phyloP scores from a whole-genome alignment of 2,888 invertebrate genomes.

The Andrena flavipes region DNA sequence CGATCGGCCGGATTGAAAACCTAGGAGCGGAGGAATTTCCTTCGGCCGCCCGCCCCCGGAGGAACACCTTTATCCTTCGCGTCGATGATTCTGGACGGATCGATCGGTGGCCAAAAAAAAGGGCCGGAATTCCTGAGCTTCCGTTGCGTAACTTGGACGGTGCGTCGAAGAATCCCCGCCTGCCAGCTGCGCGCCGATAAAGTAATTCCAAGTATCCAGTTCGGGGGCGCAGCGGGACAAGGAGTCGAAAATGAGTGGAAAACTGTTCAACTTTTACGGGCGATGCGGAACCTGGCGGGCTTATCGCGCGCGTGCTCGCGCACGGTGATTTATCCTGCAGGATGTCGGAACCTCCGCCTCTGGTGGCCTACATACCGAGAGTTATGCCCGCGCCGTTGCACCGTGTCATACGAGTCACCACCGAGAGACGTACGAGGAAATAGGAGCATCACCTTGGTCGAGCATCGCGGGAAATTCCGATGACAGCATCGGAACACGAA shows the following conservation, averaged over 20 bases:
- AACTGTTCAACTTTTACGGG: slow-evolving; percentile 74
- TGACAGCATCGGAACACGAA: slow-evolving; percentile 40
- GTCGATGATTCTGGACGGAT: slow-evolving; percentile 5
- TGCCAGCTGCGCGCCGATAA: background rate
- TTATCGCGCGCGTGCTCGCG: slow-evolving; percentile 79
- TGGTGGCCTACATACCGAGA: slow-evolving; percentile 78
- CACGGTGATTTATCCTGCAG: slow-evolving; percentile 79
- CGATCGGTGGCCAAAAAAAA: slow-evolving; percentile 1
- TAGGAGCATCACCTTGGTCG: slow-evolving; percentile 66
- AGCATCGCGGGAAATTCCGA: slow-evolving; percentile 52
- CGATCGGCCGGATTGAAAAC: slow-evolving; percentile 15
- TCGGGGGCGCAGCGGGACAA: background rate
- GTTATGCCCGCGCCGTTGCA: slow-evolving; percentile 71
- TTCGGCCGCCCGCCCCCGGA: background rate
- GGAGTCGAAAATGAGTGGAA: slow-evolving; percentile 66
- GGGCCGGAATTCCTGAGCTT: too few species aligned
- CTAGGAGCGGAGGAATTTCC: slow-evolving; percentile 9
- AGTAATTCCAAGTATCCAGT: background rate
- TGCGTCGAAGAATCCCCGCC: background rate
- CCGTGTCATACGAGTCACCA: slow-evolving; percentile 74
- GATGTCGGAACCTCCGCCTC: slow-evolving; percentile 75
- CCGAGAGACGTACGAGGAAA: slow-evolving; percentile 68
- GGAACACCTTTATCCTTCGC: background rate
- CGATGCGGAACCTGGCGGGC: slow-evolving; percentile 73
- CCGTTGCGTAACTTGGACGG: background rate